Evolutionary conservation across 2,888 invertebrate genomes (phyloP), one percentile per base, ranked within the genome.

Genomic region (Anoncus sp.): DNA sequence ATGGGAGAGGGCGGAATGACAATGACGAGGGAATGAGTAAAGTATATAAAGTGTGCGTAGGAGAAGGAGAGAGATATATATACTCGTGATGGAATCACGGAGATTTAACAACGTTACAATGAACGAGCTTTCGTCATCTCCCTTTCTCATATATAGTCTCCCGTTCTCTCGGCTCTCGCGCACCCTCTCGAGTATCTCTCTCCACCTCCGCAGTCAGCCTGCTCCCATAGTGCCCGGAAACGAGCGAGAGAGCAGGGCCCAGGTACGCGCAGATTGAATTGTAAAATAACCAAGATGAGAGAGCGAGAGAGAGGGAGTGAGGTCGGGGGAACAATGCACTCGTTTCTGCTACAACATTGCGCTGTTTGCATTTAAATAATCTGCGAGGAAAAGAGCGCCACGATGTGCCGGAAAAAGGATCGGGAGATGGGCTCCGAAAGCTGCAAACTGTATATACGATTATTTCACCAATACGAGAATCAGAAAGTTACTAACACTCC

Each of bases 281-380:
- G 89, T 89, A 89, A 90, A 90, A 90, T 89, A 90, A 90, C 90
- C 87, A 80, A 78, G 81, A 82, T 67, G 75, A 65, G 59, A 47
- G 66, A 55, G 85, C 84, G 84, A 85, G 75, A 55, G 71, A 75
- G 27, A 55, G 16, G 45, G 45, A 40, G 20, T n/a, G 84, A 84
- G 85, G 84, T n/a, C n/a, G 85, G 87, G 84, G 84, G 86, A 87
- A 89, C 88, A 89, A 88, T 88, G 85, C 83, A 82, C 84, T 75
- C 76, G 65, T 78, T 86, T 80, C 82, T 83, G 86, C 84, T 89
- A 89, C 89, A 89, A 88, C 89, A 87, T 87, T 87, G 87, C 78
- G 70, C 74, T 90, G 89, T 90, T 90, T 90, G 89, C 90, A 90
- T 90, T 90, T 89, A 89, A 90, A 90, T 90, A 90, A 90, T 90